These are phyloP conservation scores for Sus cebifrons DNA, from an alignment of 2,797 vertebrate species.

Conservation along the genomic window DNA sequence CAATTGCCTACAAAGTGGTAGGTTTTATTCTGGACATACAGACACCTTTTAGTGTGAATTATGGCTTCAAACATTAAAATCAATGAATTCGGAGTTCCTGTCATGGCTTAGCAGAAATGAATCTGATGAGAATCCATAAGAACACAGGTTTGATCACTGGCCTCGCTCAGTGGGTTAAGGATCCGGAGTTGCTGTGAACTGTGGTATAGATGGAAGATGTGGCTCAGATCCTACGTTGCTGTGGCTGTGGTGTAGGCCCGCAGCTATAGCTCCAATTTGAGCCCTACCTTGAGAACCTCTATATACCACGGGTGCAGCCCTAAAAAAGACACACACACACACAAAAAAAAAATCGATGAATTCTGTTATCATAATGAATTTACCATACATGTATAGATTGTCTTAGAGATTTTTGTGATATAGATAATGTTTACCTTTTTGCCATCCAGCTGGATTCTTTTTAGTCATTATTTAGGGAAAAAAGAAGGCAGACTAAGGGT, in stretches of 20 bases:
- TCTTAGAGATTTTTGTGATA: constrained; percentile 46
- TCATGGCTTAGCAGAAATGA: too few species aligned
- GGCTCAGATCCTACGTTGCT: too few species aligned
- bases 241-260: too few species aligned
- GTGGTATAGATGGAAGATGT: too few species aligned
- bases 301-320: too few species aligned
- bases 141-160: too few species aligned
- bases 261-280: too few species aligned
- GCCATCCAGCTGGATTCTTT: neutral
- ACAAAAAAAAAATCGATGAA: neutral
- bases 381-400: neutral
- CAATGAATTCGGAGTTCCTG: neutral
- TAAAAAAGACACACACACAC: too few species aligned
- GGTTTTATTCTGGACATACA: neutral
- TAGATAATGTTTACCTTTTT: constrained; percentile 39
- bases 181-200: too few species aligned
- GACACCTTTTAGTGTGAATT: neutral
- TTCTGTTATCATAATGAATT: constrained; percentile 5
- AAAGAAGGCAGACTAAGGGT: constrained; percentile 18
- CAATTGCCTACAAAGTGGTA: neutral
- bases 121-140: too few species aligned
- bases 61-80: constrained; percentile 3
- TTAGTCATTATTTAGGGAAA: neutral
- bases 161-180: too few species aligned
- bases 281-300: too few species aligned